These are phyloP conservation scores for Enteromius mattozi DNA, from an alignment of 2,797 vertebrate species.

Conservation along the genomic window DNA sequence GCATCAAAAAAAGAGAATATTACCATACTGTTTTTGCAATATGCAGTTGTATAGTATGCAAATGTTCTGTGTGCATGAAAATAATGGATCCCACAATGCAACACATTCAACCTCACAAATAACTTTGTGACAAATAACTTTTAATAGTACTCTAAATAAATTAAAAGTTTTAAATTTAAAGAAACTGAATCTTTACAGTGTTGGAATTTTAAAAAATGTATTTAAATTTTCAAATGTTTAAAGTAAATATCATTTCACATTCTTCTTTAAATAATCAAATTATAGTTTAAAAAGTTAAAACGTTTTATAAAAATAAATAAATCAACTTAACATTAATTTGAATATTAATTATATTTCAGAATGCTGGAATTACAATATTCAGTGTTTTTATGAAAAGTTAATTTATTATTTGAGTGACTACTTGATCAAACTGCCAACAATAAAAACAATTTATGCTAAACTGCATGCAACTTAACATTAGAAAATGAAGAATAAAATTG, in stretches of 20 bases:
- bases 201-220: not conserved
- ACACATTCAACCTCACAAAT: not conserved
- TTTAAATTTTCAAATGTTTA: not conserved
- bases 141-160: not conserved
- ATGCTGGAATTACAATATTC: not conserved
- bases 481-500: not conserved
- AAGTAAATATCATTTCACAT: not conserved
- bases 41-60: not conserved
- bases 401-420: not conserved
- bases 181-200: not conserved
- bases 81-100: not conserved
- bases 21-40: not conserved
- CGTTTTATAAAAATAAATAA: not conserved
- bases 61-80: not conserved
- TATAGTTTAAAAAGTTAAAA: not conserved
- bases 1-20: not conserved
- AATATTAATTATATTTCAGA: not conserved
- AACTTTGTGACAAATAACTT: not conserved
- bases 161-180: not conserved
- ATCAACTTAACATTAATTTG: not conserved
- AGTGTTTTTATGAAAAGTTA: not conserved
- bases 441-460: not conserved
- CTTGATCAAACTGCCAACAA: not conserved
- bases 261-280: not conserved
- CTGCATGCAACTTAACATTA: not conserved